These are phyloP conservation scores for Drosophila diplacantha DNA, from an alignment of 2,888 invertebrate species.

Conservation along the genomic window DNA sequence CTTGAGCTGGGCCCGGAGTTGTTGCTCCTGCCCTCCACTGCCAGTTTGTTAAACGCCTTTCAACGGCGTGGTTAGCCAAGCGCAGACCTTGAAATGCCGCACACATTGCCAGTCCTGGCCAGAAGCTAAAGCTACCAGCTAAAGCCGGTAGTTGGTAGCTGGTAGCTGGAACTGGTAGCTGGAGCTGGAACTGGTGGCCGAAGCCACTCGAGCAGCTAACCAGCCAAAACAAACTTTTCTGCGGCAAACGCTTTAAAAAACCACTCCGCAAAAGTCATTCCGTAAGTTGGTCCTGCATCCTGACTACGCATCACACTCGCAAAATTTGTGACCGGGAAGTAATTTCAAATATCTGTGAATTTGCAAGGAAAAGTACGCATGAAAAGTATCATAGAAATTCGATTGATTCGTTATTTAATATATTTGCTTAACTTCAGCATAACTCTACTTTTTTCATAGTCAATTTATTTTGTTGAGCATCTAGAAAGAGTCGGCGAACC, in stretches of 20 bases:
- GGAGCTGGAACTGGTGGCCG: constrained; percentile 8
- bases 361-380: no score
- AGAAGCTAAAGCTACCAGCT: constrained; percentile 21
- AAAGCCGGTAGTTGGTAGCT: constrained; percentile 6
- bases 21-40: constrained; percentile 39
- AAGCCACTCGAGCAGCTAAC: constrained; percentile 54
- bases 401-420: not conserved
- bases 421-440: not conserved
- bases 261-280: constrained; percentile 63
- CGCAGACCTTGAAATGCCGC: constrained; percentile 65
- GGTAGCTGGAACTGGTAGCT: constrained; percentile 8
- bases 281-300: constrained; percentile 41
- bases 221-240: constrained; percentile 57
- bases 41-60: constrained; percentile 72
- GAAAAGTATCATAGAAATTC: not conserved
- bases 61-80: constrained; percentile 68
- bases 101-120: constrained; percentile 28
- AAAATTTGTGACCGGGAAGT: not conserved
- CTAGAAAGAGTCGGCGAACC: not conserved
- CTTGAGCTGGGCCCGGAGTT: constrained; percentile 57
- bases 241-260: constrained; percentile 51
- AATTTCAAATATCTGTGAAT: not conserved
- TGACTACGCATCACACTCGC: not conserved
- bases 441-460: not conserved
- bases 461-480: not conserved